Evolutionary conservation across 2,888 invertebrate species (phyloP).

Genomic region (Anodontia alba): DNA sequence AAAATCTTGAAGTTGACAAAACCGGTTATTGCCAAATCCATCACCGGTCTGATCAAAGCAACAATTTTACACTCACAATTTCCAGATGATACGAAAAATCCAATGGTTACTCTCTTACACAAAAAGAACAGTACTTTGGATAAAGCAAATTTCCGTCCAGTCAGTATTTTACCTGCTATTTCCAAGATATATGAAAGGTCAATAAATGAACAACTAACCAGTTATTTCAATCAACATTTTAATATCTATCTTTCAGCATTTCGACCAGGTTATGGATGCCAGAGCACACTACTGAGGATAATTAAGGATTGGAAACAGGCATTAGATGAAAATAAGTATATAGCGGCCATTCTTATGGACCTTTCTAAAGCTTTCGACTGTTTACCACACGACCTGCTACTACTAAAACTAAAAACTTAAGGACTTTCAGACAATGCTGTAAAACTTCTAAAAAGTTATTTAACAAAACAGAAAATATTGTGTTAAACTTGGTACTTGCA

Average conservation of each 20-base stretch:
- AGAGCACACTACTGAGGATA: background rate
- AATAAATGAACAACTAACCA: background rate
- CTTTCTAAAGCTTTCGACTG: too few species aligned
- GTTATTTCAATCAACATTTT: background rate
- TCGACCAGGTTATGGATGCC: background rate
- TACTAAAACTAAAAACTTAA: conserved; percentile 5
- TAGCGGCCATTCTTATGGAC: background rate
- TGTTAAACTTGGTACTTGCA: background rate
- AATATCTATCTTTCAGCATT: conserved; percentile 1
- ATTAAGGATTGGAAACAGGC: conserved; percentile 13
- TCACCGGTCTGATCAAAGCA: too few species aligned
- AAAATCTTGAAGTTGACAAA: background rate
- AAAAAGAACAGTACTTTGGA: conserved; percentile 2
- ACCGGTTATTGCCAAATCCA: background rate
- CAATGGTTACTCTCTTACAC: background rate
- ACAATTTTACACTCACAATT: background rate
- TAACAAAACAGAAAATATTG: conserved; percentile 9
- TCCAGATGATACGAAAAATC: background rate
- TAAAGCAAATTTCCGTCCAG: conserved; percentile 1
- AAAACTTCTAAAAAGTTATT: background rate
- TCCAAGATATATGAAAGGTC: conserved; percentile 1
- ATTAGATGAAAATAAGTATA: background rate
- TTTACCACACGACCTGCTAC: background rate
- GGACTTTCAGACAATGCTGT: conserved; percentile 6
- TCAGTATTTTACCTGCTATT: conserved; percentile 3